A percentile compares a stretch with the other conserved stretches of the same genome.
These are phyloP conservation scores for Brenthis ino DNA, from an alignment of 2,888 invertebrate species.

Conservation along the genomic window DNA sequence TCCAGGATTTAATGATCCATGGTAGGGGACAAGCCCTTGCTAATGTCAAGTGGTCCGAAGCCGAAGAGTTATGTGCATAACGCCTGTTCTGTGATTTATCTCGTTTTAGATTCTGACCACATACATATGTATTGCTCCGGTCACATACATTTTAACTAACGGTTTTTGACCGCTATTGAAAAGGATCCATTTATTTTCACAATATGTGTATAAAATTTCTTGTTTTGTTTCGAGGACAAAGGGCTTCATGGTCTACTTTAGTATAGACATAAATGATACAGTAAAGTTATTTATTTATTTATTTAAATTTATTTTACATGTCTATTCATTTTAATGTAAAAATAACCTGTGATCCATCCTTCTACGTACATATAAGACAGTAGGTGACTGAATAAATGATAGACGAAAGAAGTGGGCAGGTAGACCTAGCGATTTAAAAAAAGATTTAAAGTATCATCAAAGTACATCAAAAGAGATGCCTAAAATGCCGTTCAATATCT, in stretches of 20 bases:
- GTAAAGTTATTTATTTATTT: not conserved
- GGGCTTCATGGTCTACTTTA: not conserved
- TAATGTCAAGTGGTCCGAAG: slow-evolving; percentile 72
- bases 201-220: slow-evolving; percentile 2
- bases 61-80: slow-evolving; percentile 74
- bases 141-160: slow-evolving; percentile 60
- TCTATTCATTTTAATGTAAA: too few species aligned
- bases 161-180: slow-evolving; percentile 53
- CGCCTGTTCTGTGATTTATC: slow-evolving; percentile 73
- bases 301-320: too few species aligned
- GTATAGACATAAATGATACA: not conserved
- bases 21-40: slow-evolving; percentile 59
- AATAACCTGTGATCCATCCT: too few species aligned
- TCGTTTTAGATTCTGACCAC: slow-evolving; percentile 61
- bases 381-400: too few species aligned
- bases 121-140: slow-evolving; percentile 56
- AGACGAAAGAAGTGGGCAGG: too few species aligned
- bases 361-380: too few species aligned
- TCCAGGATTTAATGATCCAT: slow-evolving; percentile 26
- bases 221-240: not conserved
- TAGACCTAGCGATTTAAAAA: too few species aligned
- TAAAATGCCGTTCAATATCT: too few species aligned
- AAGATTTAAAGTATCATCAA: too few species aligned
- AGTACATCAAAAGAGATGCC: too few species aligned
- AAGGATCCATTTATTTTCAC: slow-evolving; percentile 47